Conservation (phyloP, 2,113 vertebrate species). For the Podilymbus podiceps region DNA sequence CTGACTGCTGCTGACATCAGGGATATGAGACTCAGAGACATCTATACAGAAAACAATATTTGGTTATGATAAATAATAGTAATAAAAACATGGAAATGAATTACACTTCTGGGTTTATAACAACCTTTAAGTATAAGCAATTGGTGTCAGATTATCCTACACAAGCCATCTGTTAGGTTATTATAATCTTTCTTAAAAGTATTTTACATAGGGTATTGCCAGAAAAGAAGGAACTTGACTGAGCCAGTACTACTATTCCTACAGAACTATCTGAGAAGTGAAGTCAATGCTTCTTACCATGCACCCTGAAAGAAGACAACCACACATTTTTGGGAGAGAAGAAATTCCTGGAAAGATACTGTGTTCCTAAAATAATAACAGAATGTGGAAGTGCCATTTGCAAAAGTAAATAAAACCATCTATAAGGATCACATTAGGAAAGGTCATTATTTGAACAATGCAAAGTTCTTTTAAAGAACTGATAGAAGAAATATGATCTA, state of each 20-base stretch:
- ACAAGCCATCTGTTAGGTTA: conserved; percentile 58
- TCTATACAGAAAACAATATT: background rate
- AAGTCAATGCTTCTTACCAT: background rate
- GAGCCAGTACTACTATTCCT: conserved; percentile 8
- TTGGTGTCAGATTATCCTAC: conserved; percentile 51
- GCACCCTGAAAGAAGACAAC: background rate
- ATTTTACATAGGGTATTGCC: conserved; percentile 18
- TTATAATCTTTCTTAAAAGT: conserved; percentile 26
- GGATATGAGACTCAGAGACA: background rate
- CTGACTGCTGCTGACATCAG: background rate
- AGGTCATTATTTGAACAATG: background rate
- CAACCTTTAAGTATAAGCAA: conserved; percentile 21
- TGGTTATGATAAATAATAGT: background rate
- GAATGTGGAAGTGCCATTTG: background rate
- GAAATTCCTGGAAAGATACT: background rate
- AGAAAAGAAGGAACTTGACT: conserved; percentile 32
- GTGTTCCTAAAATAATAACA: background rate
- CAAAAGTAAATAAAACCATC: background rate
- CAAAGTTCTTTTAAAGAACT: background rate
- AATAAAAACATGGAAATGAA: background rate
- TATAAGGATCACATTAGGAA: background rate
- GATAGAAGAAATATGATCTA: background rate
- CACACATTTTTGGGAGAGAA: background rate
- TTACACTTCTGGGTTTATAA: conserved; percentile 28
- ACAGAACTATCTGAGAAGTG: background rate